Base-by-base conservation (phyloP, 2,888 invertebrate genomes). In the Drosophila pseudotakahashii region DNA sequence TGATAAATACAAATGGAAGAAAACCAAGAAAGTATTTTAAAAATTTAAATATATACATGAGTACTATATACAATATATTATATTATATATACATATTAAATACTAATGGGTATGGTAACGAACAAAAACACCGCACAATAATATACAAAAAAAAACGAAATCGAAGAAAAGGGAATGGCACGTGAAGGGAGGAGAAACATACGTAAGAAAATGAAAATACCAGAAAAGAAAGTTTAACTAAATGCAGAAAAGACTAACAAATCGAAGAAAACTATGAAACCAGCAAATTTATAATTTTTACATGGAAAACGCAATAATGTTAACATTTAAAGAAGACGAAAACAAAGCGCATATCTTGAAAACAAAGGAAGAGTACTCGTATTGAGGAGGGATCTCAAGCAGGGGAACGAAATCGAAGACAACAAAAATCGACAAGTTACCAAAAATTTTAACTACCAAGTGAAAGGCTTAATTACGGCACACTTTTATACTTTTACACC, bases 401-500 rank as follows among this genome's bases (percentile, higher is more conserved):
- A 42, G 14, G 3, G 37, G 26, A 36, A 47, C 54, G 32, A 73
- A 62, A 76, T 55, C 59, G 66, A 64, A 75, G 64, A 73, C 44
- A 30, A 32, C 53, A 51, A 42, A 48, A 52, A 78, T 59, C 54
- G 62, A 76, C 72, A 73, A 78, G 83, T 78, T 79, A 87, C 75
- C 75, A 84, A 75, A 84, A 77, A 77, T 87, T 83, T 76, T 81
- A 84, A 77, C 68, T 68, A 75, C 75, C 66, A 54, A 57, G 61
- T 60, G 63, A 58, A 70, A 52, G 72, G 77, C 76, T 77, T 76
- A 57, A 75, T 78, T 79, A 80, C 73, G 81, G 85, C 88, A 89
- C 81, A 89, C 83, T 90, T 90, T 90, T 90, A 88, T 90, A 90
- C 90, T 89, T 90, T 90, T 90, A 90, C 90, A 90, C 88, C 81